Percentiles rank a stretch among this genome's conserved stretches.
These are phyloP conservation scores for Perca fluviatilis DNA, from an alignment of 2,113 vertebrate species.

Conservation along the genomic window DNA sequence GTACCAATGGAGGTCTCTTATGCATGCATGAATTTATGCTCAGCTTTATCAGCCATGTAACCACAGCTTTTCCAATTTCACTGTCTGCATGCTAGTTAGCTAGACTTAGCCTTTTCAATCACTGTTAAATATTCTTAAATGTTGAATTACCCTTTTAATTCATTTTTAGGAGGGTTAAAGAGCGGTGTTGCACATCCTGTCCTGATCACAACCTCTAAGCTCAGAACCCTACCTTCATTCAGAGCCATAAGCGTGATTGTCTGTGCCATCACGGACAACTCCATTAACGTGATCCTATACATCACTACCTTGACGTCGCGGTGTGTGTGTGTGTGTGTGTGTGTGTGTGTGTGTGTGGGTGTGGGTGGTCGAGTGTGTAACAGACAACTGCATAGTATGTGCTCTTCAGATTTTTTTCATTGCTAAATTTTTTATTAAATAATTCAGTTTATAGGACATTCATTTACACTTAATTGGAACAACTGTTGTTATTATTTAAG, in stretches of 20 bases:
- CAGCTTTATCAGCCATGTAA: neutral
- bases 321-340: slow-evolving; percentile 1
- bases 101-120: neutral
- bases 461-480: no score
- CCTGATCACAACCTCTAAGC: neutral
- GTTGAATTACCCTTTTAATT: neutral
- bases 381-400: neutral
- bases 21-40: neutral
- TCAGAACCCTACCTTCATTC: neutral
- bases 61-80: neutral
- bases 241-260: slow-evolving; percentile 14
- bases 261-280: slow-evolving; percentile 5
- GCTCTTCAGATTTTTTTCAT: no score
- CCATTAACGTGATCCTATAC: neutral
- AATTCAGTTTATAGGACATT: no score
- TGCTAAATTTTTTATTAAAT: no score
- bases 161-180: no score
- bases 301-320: no score
- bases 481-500: no score
- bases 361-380: neutral
- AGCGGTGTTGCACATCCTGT: neutral
- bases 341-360: neutral
- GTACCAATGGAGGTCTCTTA: neutral
- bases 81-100: neutral
- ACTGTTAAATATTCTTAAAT: neutral